Evolutionary conservation across 2,888 invertebrate species (phyloP), one percentile per base, ranked within the genome.

Genomic region (Netelia virgata): DNA sequence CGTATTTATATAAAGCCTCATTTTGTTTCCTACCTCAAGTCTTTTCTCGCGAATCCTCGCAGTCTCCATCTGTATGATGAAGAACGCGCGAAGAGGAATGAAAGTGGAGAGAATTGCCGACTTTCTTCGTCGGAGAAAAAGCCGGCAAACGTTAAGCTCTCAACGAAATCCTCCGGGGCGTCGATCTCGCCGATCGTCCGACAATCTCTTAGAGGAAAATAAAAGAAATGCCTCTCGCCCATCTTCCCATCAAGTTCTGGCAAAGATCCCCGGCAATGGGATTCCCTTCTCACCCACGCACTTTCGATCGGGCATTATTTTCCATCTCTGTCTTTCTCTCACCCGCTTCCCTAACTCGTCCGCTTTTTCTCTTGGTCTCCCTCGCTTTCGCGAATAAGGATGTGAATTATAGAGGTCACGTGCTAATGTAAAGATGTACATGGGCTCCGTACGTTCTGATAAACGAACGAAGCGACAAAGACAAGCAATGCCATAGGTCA

Each of bases 321-420:
- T 20, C 57, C 18, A 16, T 66, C 74, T 41, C 61, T 72, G 2
- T 55, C 23, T 57, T 18, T 57, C n/a, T 72, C 3, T 11, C 20
- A 36, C 61, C 18, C 14, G 41, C 47, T 43, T 80, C 68, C 64
- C 53, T 28, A 16, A 57, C 59, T 59, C 64, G 18, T 57, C 63
- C 63, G 70, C 69, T 66, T 59, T 41, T 47, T 72, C 8, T 72
- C 23, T 57, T 8, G 5, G 9, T 36, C 6, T 11, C n/a, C 36
- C 72, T 18, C 14, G 20, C 47, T 23, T 61, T 70, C 14, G 64
- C 55, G 70, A 63, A 70, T 75, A 47, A 63, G 6, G 68, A 55
- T 61, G 69, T 80, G 86, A 87, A 86, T 88, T 87, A 88, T 85
- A 86, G 83, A 75, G 78, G 82, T 87, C 88, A 86, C 87, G 88